phyloP scores from a whole-genome alignment of 2,113 vertebrate genomes.

The Hypocryptadius cinnamomeus region DNA sequence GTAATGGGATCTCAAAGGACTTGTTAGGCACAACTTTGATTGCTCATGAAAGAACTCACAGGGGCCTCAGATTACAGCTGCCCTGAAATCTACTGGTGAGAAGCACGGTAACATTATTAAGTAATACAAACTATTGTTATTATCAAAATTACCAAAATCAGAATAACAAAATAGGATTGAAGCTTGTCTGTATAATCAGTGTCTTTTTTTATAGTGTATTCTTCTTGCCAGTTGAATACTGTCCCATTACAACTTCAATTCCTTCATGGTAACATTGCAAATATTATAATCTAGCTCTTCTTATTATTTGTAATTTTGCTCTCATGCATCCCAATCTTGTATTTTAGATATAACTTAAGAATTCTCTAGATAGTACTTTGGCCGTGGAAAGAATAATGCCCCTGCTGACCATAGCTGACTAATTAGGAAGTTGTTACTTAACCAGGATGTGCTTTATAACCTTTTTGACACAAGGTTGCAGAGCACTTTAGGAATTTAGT shows the following conservation, averaged over 20 bases:
- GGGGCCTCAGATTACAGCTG: background rate
- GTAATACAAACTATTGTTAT: background rate
- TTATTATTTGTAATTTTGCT: background rate
- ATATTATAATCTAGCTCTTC: background rate
- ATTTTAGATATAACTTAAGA: background rate
- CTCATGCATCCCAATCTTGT: background rate
- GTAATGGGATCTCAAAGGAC: background rate
- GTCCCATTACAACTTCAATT: background rate
- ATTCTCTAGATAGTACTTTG: background rate
- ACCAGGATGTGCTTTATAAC: background rate
- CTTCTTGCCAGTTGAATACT: background rate
- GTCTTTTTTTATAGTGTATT: background rate
- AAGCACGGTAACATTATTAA: background rate
- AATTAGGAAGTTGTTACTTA: background rate
- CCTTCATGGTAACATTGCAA: background rate
- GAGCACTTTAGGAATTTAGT: background rate
- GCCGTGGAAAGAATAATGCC: background rate
- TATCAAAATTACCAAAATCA: background rate
- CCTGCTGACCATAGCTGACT: background rate
- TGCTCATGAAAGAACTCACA: background rate
- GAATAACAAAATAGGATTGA: background rate
- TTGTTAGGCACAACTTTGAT: background rate
- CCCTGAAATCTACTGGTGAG: background rate
- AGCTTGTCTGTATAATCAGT: background rate
- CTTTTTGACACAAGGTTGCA: background rate